Base-by-base conservation (phyloP, 2,797 vertebrate species). In the Arctocebus calabarensis region DNA sequence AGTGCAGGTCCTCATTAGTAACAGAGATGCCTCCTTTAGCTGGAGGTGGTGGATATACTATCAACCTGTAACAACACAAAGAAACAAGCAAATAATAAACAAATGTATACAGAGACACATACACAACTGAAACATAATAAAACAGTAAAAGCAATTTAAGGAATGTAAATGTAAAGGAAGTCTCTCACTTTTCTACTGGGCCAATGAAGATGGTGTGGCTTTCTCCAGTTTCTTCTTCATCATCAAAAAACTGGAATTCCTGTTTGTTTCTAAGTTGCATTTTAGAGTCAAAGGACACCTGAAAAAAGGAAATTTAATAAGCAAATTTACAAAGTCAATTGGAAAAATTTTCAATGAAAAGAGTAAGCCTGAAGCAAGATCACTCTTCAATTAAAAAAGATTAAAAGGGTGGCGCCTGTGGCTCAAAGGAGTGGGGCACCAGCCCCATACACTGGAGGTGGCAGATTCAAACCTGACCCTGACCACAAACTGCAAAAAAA, bases 1-100 rank as follows among this genome's bases (percentile, higher is more conserved):
- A 99, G 98, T 99, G 99, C 86, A 99, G 99, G 98, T 99, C 99
- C 98, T 99, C 99, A 5, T 99, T 99, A 52, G 99, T 99, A 96
- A 99, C 99, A 1, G 99, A 99, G 87, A 99, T 99, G 52, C 99
- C 99, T 27, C 99, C 99, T 98, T 99, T 99, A 97, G 99, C 99
- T 57, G 99, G 99, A 97, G 99, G 99, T 94, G 99, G 99, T 10
- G 99, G 99, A 96, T 99, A 99, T 95, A 99, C 99, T 97, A 99
- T 99, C 88, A 99, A 98, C 95, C 99, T 99, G 98, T 17, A 98
- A 96, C n/a, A 88, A 95, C 98, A 97, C 22, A 2, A 45, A 77
- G 66, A 81, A 75, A 20, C 62, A 97, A 97, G 78, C 52, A 90
- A 90, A 71, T 48, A 90, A 71, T 48, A 97, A 97, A 97, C 7